phyloP scores from a whole-genome alignment of 2,888 invertebrate species.

The Hemicrepidius hirtus region DNA sequence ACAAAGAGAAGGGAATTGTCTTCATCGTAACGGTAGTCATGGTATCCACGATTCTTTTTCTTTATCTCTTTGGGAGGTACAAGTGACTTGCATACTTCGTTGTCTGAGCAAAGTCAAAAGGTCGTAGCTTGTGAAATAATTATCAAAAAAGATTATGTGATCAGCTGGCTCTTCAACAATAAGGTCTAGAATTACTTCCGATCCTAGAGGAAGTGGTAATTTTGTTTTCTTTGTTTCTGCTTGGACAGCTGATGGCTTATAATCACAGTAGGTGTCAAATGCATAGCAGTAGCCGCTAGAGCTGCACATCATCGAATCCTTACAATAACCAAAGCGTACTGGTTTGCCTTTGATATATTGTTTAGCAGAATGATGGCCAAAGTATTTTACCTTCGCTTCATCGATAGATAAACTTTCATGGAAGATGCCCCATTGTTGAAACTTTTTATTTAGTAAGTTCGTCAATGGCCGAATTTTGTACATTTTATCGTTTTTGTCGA shows the following conservation, averaged over 20 bases:
- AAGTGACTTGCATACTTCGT: too few species aligned
- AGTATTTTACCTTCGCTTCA: too few species aligned
- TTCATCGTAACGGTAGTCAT: too few species aligned
- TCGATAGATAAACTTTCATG: slow-evolving; percentile 56
- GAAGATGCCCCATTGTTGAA: slow-evolving; percentile 56
- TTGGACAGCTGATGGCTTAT: neutral
- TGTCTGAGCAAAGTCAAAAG: too few species aligned
- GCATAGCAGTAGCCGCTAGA: slow-evolving; percentile 45
- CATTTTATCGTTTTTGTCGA: slow-evolving; percentile 11
- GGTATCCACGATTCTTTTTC: too few species aligned
- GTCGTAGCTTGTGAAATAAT: too few species aligned
- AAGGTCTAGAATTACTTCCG: too few species aligned
- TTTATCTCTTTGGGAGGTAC: too few species aligned
- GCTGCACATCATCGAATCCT: slow-evolving; percentile 59
- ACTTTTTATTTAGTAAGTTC: slow-evolving; percentile 53
- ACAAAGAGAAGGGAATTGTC: neutral
- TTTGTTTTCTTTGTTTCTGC: neutral
- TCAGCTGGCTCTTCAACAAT: too few species aligned
- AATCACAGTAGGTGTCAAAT: slow-evolving; percentile 56
- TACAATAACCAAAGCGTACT: slow-evolving; percentile 58
- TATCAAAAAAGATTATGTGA: too few species aligned
- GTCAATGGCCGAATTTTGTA: slow-evolving; percentile 25
- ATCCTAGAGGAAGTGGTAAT: too few species aligned
- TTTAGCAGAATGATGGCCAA: slow-evolving; percentile 57
- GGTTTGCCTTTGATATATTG: slow-evolving; percentile 60